Percentiles rank a stretch among this genome's conserved stretches.
Evolutionary conservation across 2,797 vertebrate species (phyloP).

Genomic region (Trichosurus vulpecula): DNA sequence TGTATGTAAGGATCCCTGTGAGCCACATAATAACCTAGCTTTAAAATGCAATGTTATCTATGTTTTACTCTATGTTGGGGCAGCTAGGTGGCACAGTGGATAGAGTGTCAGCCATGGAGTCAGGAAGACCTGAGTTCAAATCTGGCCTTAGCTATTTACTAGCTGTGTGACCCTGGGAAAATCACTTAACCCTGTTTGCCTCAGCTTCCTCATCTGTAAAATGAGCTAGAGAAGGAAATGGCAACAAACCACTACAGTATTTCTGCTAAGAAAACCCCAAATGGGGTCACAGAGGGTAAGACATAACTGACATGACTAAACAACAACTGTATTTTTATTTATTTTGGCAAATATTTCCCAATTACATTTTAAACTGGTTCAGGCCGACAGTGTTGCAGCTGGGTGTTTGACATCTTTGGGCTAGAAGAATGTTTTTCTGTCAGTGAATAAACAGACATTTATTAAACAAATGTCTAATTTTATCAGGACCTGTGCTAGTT

Average conservation of each 20-base stretch:
- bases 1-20: background rate
- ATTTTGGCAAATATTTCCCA: background rate
- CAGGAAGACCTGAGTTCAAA: background rate
- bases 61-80: background rate
- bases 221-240: background rate
- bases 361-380: background rate
- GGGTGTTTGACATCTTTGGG: background rate
- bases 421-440: background rate
- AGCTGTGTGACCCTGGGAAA: background rate
- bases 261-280: background rate
- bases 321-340: background rate
- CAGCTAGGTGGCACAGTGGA: background rate
- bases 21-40: background rate
- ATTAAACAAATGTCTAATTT: background rate
- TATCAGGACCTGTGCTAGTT: background rate
- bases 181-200: background rate
- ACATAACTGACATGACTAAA: background rate
- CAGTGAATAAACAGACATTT: background rate
- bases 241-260: background rate
- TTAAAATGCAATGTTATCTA: background rate
- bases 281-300: background rate
- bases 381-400: background rate
- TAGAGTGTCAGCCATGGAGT: background rate
- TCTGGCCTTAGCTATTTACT: background rate
- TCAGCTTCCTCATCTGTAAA: background rate